Evolutionary conservation across 2,888 invertebrate genomes (phyloP).

Genomic region (Tetanocera ferruginea): DNA sequence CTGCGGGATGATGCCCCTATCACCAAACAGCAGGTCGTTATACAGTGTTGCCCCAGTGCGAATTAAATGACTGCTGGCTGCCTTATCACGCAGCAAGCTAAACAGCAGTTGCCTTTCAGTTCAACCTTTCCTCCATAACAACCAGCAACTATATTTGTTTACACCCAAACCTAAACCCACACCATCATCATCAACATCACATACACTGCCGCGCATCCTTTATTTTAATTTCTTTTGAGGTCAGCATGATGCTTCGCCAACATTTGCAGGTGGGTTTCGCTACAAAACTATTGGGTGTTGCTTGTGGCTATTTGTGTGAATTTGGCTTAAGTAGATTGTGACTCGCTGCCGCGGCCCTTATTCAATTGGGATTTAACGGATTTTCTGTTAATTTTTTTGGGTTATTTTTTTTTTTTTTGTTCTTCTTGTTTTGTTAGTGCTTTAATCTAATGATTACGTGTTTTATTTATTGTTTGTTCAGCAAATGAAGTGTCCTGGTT

Average conservation of each 20-base stretch:
- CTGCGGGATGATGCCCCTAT: slow-evolving; percentile 27
- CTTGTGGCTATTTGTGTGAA: background rate
- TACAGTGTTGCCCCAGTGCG: background rate
- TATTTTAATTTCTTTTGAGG: slow-evolving; percentile 1
- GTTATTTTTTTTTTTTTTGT: background rate
- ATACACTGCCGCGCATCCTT: background rate
- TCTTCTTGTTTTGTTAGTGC: background rate
- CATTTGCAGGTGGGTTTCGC: background rate
- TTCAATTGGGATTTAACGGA: slow-evolving; percentile 20
- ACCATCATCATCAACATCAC: background rate
- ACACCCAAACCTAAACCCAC: background rate
- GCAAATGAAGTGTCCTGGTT: slow-evolving; percentile 28
- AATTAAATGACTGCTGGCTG: slow-evolving; percentile 26
- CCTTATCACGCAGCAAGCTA: background rate
- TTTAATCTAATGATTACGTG: slow-evolving; percentile 30
- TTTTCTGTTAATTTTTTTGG: slow-evolving; percentile 8
- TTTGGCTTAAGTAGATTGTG: background rate
- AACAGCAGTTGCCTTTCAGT: no score
- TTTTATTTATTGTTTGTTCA: slow-evolving; percentile 33
- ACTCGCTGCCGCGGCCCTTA: background rate
- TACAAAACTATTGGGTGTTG: background rate
- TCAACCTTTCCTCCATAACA: no score
- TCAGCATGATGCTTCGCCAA: background rate
- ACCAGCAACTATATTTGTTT: no score
- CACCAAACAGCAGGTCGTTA: background rate